Conservation (phyloP, 2,888 invertebrate genomes). For the Strigamia transsilvanica region DNA sequence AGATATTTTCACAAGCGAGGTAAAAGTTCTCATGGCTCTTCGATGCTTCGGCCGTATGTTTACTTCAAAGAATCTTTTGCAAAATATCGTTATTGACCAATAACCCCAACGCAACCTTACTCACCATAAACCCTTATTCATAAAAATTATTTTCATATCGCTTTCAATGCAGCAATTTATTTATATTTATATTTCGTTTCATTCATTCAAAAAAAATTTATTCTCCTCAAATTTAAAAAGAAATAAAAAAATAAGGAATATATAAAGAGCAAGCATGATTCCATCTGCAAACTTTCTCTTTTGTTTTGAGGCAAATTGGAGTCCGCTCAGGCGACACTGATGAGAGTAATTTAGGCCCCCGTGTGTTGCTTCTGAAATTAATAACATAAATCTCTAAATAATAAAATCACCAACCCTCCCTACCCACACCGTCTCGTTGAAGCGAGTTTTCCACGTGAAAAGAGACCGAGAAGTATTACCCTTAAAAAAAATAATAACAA, state of each 20-base stretch:
- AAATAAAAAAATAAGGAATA: background rate
- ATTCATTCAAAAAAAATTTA: conserved; percentile 1
- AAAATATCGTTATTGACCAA: background rate
- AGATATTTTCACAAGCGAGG: conserved; percentile 44
- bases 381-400: conserved; percentile 42
- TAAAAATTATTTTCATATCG: background rate
- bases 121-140: too few relatives aligned
- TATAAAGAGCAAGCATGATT: conserved; percentile 31
- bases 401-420: conserved; percentile 36
- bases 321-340: conserved; percentile 44
- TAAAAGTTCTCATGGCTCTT: conserved; percentile 42
- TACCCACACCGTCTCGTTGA: conserved; percentile 26
- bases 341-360: conserved; percentile 42
- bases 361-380: conserved; percentile 42
- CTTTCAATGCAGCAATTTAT: background rate
- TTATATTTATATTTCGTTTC: background rate
- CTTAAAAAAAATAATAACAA: background rate
- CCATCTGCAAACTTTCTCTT: conserved; percentile 35
- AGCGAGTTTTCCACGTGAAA: conserved; percentile 42
- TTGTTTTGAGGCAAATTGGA: conserved; percentile 42
- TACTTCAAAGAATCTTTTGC: conserved; percentile 18
- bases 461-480: conserved; percentile 20
- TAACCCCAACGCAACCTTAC: background rate
- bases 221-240: background rate
- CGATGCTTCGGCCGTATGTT: conserved; percentile 31